phyloP scores from a whole-genome alignment of 2,113 vertebrate species.

The Amazona guildingii region DNA sequence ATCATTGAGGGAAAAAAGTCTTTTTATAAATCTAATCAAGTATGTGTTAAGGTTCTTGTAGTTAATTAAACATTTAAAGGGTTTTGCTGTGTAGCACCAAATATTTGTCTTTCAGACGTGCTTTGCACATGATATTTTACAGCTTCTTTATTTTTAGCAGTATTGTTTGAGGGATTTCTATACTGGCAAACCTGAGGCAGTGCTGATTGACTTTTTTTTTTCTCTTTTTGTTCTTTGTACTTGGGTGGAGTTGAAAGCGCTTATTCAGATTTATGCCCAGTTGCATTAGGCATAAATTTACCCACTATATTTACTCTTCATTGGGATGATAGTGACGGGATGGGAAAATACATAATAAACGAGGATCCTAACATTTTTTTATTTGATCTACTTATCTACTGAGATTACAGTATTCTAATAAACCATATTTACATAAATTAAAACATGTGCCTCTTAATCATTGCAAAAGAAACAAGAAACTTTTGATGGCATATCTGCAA shows the following conservation, averaged over 20 bases:
- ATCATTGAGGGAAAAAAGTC: background rate
- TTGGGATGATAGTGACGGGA: background rate
- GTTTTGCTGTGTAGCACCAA: background rate
- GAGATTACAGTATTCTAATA: background rate
- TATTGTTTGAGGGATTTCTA: background rate
- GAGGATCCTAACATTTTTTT: background rate
- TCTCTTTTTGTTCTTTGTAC: background rate
- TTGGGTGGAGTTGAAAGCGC: background rate
- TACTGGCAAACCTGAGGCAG: background rate
- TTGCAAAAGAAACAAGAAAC: background rate
- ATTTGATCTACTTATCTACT: background rate
- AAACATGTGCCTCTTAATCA: background rate
- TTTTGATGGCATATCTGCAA: background rate
- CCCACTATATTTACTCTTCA: background rate
- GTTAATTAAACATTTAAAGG: background rate
- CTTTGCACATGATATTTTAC: background rate
- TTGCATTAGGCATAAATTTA: background rate
- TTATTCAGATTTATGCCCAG: background rate
- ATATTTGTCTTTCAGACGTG: background rate
- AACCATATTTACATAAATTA: background rate
- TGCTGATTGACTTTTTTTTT: background rate
- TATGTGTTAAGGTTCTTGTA: background rate
- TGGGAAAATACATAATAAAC: background rate
- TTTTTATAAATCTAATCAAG: background rate
- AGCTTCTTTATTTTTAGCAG: background rate